These are phyloP conservation scores for Gulo gulo DNA, from an alignment of 2,113 vertebrate species.

Conservation along the genomic window DNA sequence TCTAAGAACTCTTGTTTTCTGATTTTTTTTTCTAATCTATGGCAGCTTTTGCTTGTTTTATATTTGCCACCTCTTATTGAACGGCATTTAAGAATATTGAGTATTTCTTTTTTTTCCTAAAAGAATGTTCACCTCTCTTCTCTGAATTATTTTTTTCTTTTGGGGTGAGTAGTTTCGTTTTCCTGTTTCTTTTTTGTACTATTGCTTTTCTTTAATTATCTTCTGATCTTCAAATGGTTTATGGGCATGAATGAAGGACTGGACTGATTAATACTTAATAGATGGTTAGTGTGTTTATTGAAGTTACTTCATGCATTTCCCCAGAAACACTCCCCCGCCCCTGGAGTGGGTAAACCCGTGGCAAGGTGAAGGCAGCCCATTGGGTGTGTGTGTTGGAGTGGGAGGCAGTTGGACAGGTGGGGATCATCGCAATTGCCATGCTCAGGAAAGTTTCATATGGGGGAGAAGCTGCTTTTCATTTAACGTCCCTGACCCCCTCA, in stretches of 20 bases:
- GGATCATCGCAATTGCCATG: neutral
- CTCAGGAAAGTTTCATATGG: neutral
- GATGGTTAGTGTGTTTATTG: neutral
- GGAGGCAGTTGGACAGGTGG: neutral
- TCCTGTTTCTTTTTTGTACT: constrained; percentile 32
- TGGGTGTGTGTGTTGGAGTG: neutral
- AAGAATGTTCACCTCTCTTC: neutral
- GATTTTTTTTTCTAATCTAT: neutral
- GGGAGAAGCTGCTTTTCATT: neutral
- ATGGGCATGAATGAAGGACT: neutral
- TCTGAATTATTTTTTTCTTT: neutral
- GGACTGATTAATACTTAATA: neutral
- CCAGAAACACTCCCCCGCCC: neutral
- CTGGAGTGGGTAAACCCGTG: neutral
- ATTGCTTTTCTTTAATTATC: neutral
- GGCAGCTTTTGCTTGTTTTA: neutral
- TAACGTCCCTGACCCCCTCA: neutral
- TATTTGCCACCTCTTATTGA: neutral
- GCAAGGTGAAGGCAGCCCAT: neutral
- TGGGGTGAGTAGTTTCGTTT: neutral
- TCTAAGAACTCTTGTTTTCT: neutral
- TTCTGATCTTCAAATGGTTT: neutral
- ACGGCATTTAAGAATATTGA: neutral
- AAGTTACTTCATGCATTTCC: neutral
- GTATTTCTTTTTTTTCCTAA: neutral